Conservation (phyloP, 1,140 invertebrate species). For the Muscidifurax raptorellus region DNA sequence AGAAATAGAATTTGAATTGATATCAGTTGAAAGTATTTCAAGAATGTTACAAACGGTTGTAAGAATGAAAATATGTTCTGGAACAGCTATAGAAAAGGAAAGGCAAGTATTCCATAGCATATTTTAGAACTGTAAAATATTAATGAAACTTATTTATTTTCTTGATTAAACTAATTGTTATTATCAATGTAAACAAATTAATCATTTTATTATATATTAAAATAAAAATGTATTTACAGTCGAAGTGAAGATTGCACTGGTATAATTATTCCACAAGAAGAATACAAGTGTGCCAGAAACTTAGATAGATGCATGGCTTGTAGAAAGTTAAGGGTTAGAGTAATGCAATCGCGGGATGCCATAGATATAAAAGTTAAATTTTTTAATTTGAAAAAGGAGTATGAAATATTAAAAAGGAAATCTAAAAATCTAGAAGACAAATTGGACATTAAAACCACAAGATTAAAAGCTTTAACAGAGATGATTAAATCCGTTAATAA, state of each 20-base stretch:
- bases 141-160: no score
- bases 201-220: not conserved
- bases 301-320: conserved; percentile 4
- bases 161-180: not conserved
- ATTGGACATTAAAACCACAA: not conserved
- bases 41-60: conserved; percentile 3
- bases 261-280: not conserved
- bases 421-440: not conserved
- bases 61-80: conserved; percentile 24
- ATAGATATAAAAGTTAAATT: conserved; percentile 14
- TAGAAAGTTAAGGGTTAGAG: not conserved
- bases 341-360: not conserved
- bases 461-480: conserved; percentile 21
- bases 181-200: not conserved
- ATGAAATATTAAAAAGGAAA: not conserved
- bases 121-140: not conserved
- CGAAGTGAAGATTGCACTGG: conserved; percentile 15
- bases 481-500: conserved; percentile 23
- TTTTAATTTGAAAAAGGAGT: not conserved
- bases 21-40: conserved; percentile 1
- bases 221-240: not conserved
- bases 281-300: not conserved
- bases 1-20: conserved; percentile 4
- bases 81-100: not conserved
- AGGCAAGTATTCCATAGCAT: not conserved